Percentiles rank a stretch among this genome's conserved stretches.
Evolutionary conservation across 2,113 vertebrate genomes (phyloP).

Genomic region (Delphinus delphis): DNA sequence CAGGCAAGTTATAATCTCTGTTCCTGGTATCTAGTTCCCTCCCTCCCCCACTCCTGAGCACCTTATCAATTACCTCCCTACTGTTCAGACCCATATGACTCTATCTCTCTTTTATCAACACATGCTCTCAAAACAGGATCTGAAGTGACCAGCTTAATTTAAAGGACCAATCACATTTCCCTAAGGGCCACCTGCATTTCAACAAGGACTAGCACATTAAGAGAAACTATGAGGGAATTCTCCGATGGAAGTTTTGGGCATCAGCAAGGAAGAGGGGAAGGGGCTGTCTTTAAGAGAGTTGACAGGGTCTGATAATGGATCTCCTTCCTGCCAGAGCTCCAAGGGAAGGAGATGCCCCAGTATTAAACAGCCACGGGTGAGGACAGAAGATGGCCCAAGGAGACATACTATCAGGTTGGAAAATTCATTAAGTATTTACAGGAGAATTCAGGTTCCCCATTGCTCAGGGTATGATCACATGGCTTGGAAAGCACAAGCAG

Average conservation of each 20-base stretch:
- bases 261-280: background rate
- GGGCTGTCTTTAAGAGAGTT: background rate
- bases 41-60: background rate
- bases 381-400: background rate
- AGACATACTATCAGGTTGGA: slow-evolving; percentile 68
- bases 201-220: background rate
- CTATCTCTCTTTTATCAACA: background rate
- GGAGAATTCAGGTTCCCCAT: background rate
- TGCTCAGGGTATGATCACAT: slow-evolving; percentile 19
- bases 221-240: background rate
- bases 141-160: background rate
- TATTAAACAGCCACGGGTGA: background rate
- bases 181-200: background rate
- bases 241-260: background rate
- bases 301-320: background rate
- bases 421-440: slow-evolving; percentile 77
- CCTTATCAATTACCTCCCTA: background rate
- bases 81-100: background rate
- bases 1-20: background rate
- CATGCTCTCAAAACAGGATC: background rate
- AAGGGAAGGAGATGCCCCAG: background rate
- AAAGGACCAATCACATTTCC: background rate
- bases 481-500: background rate
- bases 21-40: background rate
- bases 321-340: background rate